phyloP scores from a whole-genome alignment of 1,140 invertebrate genomes.

The Drosophila serrata region DNA sequence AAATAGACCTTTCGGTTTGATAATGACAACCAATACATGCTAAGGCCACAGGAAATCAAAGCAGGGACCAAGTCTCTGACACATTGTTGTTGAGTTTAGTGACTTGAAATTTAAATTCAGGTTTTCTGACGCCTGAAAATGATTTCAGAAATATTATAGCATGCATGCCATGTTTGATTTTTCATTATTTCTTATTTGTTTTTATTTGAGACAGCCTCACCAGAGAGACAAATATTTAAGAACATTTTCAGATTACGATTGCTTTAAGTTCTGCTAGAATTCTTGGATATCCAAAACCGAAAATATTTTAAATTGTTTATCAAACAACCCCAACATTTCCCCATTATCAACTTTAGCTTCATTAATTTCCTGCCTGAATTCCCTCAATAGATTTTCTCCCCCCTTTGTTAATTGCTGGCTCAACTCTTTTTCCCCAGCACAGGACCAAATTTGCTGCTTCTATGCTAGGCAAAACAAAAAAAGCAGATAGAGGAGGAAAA shows the following conservation, averaged over 20 bases:
- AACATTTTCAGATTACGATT: not conserved
- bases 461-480: not conserved
- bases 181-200: not conserved
- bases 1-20: constrained; percentile 46
- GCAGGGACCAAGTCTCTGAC: constrained; percentile 5
- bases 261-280: not conserved
- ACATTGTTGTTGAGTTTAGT: not conserved
- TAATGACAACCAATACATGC: constrained; percentile 38
- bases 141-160: not conserved
- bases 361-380: constrained; percentile 28
- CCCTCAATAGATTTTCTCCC: not conserved
- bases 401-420: constrained; percentile 32
- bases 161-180: not conserved
- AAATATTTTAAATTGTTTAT: constrained; percentile 1
- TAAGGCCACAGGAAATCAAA: constrained; percentile 28
- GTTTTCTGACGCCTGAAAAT: not conserved
- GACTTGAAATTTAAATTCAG: constrained; percentile 2
- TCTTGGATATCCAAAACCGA: not conserved
- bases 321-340: not conserved
- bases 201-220: not conserved
- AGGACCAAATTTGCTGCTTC: constrained; percentile 22
- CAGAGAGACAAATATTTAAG: not conserved
- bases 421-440: constrained; percentile 1
- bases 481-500: constrained; percentile 3
- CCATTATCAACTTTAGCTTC: not conserved